Base-by-base conservation (phyloP, 2,797 vertebrate genomes). In the Rhadinocentrus ornatus region DNA sequence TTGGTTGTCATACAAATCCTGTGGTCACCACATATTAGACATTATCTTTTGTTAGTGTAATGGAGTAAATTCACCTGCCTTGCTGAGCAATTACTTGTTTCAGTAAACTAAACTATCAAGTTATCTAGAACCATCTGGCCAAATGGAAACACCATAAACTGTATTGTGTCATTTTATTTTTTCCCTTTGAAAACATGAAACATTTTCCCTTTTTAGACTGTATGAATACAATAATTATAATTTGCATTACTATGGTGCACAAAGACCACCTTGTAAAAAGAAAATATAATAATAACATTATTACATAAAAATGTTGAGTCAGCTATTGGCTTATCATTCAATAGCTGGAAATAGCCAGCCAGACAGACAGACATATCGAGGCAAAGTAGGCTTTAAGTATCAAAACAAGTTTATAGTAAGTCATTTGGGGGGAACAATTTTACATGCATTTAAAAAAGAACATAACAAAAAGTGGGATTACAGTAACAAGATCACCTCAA, bases 401-500 rank as follows among this genome's bases (percentile, higher is more conserved):
- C 31, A 32, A 32, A 37, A 37, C 35, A 37, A 10, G 35, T 37
- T 37, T 9, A 37, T 10, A 37, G 35, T 37, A 37, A 37, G 35
- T 37, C 9, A 37, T 37, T 37, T 11, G 12, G 32, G 34, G 59
- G 37, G 68, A 32, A 32, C 31, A 32, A 7, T 32, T 32, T 32
- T 32, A 32, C 31, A 32, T 32, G 31, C 8, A 32, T 32, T 32
- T 32, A 32, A 32, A 6, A 9, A 32, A 7, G 8, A 32, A 32
- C 31, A 32, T 32, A 32, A 32, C 31, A 32, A 26, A 35, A 55
- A 15, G 4, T 4, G 20, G n/a, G 34, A 39, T 55, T 13, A 39
- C 46, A 41, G 44, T 41, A 2, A 31, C 34, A 61, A 22, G 31
- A 60, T 61, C 48, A 68, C 65, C 9, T 35, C 44, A 56, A 69